phyloP scores from a whole-genome alignment of 2,113 vertebrate species.

The Lophura nycthemera region DNA sequence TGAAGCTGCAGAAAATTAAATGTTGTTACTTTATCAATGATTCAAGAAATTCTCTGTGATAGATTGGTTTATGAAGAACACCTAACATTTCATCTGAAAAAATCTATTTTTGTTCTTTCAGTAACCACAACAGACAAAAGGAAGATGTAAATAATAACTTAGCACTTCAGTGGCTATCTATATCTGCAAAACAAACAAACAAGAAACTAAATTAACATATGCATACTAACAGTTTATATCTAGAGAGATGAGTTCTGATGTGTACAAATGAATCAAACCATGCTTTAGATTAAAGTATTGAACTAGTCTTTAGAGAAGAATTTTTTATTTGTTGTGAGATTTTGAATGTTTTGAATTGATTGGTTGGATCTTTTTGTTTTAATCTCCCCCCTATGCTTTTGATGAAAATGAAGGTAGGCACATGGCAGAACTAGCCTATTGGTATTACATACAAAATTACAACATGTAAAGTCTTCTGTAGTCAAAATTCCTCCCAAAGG shows the following conservation, averaged over 20 bases:
- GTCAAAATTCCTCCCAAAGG: neutral
- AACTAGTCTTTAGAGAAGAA: neutral
- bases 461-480: neutral
- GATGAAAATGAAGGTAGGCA: neutral
- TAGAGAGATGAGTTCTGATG: neutral
- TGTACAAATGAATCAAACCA: neutral
- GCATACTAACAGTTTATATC: neutral
- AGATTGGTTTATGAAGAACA: neutral
- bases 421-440: neutral
- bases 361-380: neutral
- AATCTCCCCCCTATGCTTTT: neutral
- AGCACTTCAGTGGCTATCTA: neutral
- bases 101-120: neutral
- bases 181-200: neutral
- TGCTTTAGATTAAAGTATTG: neutral
- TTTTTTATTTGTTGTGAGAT: neutral
- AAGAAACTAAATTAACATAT: neutral
- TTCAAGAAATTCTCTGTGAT: neutral
- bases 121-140: neutral
- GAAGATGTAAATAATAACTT: neutral
- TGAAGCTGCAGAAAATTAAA: slow-evolving; percentile 23
- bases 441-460: neutral
- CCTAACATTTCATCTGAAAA: neutral
- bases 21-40: neutral
- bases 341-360: neutral